Evolutionary conservation across 2,797 vertebrate species (phyloP).

Genomic region (Glossophaga mutica): DNA sequence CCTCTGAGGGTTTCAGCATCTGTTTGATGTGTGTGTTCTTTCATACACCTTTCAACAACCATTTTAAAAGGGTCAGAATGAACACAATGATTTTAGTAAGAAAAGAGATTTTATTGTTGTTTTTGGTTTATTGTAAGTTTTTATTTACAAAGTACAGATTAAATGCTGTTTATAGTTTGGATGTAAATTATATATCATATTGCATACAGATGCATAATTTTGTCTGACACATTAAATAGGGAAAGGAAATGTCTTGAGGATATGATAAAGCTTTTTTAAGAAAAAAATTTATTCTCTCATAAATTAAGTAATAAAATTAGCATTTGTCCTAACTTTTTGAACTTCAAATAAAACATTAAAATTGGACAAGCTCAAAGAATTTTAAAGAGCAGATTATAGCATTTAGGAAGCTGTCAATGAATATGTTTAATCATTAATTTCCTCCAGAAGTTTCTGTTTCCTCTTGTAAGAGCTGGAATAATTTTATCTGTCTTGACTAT

Average conservation of each 20-base stretch:
- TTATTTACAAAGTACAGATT: not conserved
- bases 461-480: slow-evolving; percentile 13
- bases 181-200: slow-evolving; percentile 30
- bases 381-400: not conserved
- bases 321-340: slow-evolving; percentile 56
- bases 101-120: not conserved
- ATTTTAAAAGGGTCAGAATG: slow-evolving; percentile 31
- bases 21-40: slow-evolving; percentile 7
- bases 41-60: not conserved
- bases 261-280: slow-evolving; percentile 37
- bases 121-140: not conserved
- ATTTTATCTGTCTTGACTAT: slow-evolving; percentile 32
- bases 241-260: slow-evolving; percentile 17
- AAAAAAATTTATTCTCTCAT: not conserved
- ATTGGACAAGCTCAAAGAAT: slow-evolving; percentile 9
- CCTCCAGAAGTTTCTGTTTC: not conserved
- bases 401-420: slow-evolving; percentile 20
- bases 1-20: slow-evolving; percentile 36
- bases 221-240: slow-evolving; percentile 18
- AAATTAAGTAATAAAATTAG: slow-evolving; percentile 42
- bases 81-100: not conserved
- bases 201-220: slow-evolving; percentile 6
- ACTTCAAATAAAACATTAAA: slow-evolving; percentile 51
- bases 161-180: slow-evolving; percentile 12
- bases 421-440: slow-evolving; percentile 39